Evolutionary conservation across 2,113 vertebrate genomes (phyloP).

Genomic region (Strix uralensis): DNA sequence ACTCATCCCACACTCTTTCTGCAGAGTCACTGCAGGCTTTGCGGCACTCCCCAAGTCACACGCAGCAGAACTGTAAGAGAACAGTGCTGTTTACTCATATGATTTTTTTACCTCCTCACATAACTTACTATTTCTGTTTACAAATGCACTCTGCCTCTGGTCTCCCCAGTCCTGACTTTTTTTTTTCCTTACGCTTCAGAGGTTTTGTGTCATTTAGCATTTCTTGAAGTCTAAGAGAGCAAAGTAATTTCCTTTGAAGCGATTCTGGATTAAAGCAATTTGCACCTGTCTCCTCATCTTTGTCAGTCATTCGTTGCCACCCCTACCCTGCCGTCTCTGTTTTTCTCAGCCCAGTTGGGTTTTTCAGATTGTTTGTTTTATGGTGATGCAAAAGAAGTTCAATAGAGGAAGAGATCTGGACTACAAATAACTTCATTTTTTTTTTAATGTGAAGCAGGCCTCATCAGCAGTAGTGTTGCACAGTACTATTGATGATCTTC

Average conservation of each 20-base stretch:
- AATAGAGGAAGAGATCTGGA: background rate
- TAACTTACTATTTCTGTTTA: background rate
- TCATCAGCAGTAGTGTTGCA: background rate
- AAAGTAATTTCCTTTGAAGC: background rate
- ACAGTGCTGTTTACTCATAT: background rate
- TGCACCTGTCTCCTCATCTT: background rate
- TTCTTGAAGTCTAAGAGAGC: background rate
- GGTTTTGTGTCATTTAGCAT: background rate
- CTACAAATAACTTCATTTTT: background rate
- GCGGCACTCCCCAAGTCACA: background rate
- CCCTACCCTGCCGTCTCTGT: background rate
- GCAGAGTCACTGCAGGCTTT: background rate
- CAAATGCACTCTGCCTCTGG: background rate
- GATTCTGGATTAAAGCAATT: background rate
- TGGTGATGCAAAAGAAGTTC: background rate
- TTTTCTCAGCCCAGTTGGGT: background rate
- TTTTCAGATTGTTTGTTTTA: background rate
- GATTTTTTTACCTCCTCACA: background rate
- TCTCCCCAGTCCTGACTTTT: background rate
- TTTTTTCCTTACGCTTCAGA: background rate
- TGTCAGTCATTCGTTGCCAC: background rate
- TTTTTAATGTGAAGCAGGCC: background rate
- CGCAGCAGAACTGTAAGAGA: background rate
- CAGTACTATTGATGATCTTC: background rate
- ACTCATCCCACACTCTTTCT: background rate